Evolutionary conservation across 2,113 vertebrate species (phyloP).

Genomic region (Falcunculus frontatus): DNA sequence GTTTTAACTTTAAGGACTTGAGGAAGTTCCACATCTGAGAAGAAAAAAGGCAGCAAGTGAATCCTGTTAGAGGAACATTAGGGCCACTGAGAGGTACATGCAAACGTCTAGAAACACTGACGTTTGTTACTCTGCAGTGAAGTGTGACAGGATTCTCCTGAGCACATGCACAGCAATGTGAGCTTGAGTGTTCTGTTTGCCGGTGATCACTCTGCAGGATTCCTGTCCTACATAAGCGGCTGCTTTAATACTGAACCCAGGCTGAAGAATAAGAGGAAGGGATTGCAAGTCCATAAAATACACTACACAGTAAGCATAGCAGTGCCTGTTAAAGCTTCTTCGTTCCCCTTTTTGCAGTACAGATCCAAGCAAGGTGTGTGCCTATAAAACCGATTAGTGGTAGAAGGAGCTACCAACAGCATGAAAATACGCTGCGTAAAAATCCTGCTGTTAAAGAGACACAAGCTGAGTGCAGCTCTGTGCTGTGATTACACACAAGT

Average conservation of each 20-base stretch:
- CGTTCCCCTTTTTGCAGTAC: background rate
- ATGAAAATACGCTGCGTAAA: background rate
- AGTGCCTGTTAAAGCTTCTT: background rate
- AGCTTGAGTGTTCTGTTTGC: background rate
- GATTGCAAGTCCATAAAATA: background rate
- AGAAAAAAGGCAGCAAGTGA: background rate
- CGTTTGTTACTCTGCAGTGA: accelerated
- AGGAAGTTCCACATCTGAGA: background rate
- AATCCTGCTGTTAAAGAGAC: background rate
- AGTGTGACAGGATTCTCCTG: background rate
- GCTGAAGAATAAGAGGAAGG: background rate
- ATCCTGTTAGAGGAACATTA: background rate
- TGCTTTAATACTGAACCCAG: background rate
- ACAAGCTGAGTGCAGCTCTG: background rate
- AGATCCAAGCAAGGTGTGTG: background rate
- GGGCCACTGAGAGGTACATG: accelerated
- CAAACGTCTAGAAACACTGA: background rate
- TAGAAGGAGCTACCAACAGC: background rate
- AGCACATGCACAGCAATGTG: background rate
- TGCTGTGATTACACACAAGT: background rate
- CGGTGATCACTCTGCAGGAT: background rate
- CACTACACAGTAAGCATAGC: background rate
- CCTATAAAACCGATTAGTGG: background rate
- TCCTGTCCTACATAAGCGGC: background rate
- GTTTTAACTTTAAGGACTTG: background rate